Percentiles rank a stretch among this genome's conserved stretches.
Conservation (phyloP, 37 sponge, comb jelly and placozoan species). For the Halisarca cf. caerulea region DNA sequence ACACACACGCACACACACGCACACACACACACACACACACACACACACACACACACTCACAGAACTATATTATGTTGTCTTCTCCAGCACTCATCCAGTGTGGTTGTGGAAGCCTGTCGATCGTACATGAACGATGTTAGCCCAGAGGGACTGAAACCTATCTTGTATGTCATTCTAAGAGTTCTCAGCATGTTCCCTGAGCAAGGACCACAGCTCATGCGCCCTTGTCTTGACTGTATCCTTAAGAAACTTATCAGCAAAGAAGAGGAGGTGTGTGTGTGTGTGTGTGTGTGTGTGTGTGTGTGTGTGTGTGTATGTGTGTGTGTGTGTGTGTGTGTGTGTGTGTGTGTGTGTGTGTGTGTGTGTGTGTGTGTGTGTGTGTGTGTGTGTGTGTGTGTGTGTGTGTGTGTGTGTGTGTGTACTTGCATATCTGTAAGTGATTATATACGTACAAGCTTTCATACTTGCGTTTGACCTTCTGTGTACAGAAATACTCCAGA, state of each 20-base stretch:
- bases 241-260: neutral
- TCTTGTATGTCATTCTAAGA: conserved; percentile 37
- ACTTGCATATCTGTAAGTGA: conserved; percentile 34
- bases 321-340: conserved; percentile 13
- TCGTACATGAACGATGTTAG: conserved; percentile 69
- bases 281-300: conserved; percentile 16
- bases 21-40: neutral
- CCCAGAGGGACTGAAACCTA: conserved; percentile 43
- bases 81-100: conserved; percentile 46
- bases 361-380: conserved; percentile 33
- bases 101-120: conserved; percentile 52
- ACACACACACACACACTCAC: too few relatives aligned
- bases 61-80: too few relatives aligned
- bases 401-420: conserved; percentile 50
- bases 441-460: neutral
- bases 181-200: conserved; percentile 8
- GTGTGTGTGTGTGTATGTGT: conserved; percentile 26
- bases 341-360: neutral
- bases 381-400: conserved; percentile 47
- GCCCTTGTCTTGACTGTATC: neutral
- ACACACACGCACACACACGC: neutral
- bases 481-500: neutral
- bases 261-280: neutral
- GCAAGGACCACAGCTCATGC: neutral
- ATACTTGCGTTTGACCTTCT: neutral